phyloP scores from a whole-genome alignment of 2,888 invertebrate genomes.

The Eilema depressum region DNA sequence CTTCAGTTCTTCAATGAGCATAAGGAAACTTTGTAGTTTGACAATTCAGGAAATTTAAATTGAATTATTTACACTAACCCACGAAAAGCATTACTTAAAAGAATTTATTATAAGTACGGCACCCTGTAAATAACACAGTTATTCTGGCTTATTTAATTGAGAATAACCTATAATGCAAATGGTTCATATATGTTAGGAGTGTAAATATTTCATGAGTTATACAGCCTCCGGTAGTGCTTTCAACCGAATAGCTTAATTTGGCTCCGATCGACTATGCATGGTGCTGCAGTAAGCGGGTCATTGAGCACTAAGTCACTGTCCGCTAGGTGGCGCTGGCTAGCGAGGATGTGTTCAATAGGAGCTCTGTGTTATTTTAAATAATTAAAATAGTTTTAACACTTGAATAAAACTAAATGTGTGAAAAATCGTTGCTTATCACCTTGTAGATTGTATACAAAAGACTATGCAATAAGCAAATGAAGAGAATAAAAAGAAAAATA shows the following conservation, averaged over 20 bases:
- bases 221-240: conserved; percentile 50
- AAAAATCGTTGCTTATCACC: too few species aligned
- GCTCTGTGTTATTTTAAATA: too few species aligned
- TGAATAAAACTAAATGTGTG: too few species aligned
- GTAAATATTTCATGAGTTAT: conserved; percentile 67
- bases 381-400: too few species aligned
- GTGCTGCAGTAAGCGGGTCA: conserved; percentile 47
- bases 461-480: too few species aligned
- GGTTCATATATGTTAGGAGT: conserved; percentile 42
- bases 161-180: conserved; percentile 14
- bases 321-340: too few species aligned
- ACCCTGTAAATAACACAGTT: not conserved
- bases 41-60: too few species aligned
- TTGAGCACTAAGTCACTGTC: conserved; percentile 46
- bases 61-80: too few species aligned
- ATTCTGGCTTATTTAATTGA: not conserved
- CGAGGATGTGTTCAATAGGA: too few species aligned
- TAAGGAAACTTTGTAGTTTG: not conserved
- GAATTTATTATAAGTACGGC: not conserved
- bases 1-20: not conserved
- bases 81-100: not conserved
- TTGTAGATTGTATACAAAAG: too few species aligned
- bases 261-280: conserved; percentile 58
- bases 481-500: too few species aligned
- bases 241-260: conserved; percentile 60